These are phyloP conservation scores for human (Homo sapiens) DNA, from an alignment of 2,113 vertebrate genomes.

Conservation along the genomic window GRCh38 chr18:45937501-45938000, in stretches of 20 bases:
- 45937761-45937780: background rate
- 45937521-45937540: no score
- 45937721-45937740: background rate
- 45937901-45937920: background rate
- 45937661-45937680: no score
- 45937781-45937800: background rate
- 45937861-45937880: background rate
- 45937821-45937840: background rate
- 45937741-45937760: background rate
- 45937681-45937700: no score
- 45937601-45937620: no score
- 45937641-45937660: no score
- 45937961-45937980: background rate
- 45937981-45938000: background rate
- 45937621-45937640: no score
- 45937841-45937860: slow-evolving; percentile 11
- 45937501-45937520: no score
- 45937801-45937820: background rate
- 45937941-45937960: background rate
- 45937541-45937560: no score
- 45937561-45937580: no score
- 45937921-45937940: background rate
- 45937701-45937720: background rate
- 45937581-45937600: no score
- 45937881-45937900: background rate